Evolutionary conservation across 2,888 invertebrate genomes (phyloP), one percentile per base, ranked within the genome.

Genomic region (Petrolisthes cinctipes): DNA sequence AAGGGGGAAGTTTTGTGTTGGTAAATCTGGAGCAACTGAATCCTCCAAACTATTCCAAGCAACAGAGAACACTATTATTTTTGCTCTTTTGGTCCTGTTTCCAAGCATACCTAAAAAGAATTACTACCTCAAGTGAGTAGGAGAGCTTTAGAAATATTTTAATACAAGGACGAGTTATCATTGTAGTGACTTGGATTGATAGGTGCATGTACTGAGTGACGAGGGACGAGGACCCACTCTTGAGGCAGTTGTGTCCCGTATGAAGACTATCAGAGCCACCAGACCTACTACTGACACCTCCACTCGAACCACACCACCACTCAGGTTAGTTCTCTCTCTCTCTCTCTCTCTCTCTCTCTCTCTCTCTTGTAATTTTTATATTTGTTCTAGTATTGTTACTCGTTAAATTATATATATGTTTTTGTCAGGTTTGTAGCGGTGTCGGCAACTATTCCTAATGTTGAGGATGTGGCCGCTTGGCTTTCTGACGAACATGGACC

Each of bases 361-460:
- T 17, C 11, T 17, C 66, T 37, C 37, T 37, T 37, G 37, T 37
- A 37, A 37, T 37, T 37, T 37, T 1, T 37, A 23, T 71, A 57
- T 73, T 20, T 11, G 5, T 71, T n/a, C 9, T 53, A 54, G 4
- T 85, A 4, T 68, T 51, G 71, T n/a, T 54, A 23, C 11, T 68
- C 51, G 11, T 85, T 5, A 80, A 53, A 85, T 37, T 7, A 17
- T 17, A 54, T 20, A 14, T 9, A 17, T 6, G 37, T 80, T 9
- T 61, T 17, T 61, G 66, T 61, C 53, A 91, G 97, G 91, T 96
- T 96, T 92, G 93, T 97, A 7, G 96, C 96, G 0, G 95, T 95
- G 0, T 97, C 97, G 0, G 97, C 97, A 3, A 96, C 96, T 0
- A 95, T 96, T 89, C 95, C 96, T 79, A 97, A 97, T 92, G 95